A percentile compares a stretch with the other conserved stretches of the same genome.
Evolutionary conservation across 2,797 vertebrate species (phyloP).

Genomic region (Echiichthys vipera): DNA sequence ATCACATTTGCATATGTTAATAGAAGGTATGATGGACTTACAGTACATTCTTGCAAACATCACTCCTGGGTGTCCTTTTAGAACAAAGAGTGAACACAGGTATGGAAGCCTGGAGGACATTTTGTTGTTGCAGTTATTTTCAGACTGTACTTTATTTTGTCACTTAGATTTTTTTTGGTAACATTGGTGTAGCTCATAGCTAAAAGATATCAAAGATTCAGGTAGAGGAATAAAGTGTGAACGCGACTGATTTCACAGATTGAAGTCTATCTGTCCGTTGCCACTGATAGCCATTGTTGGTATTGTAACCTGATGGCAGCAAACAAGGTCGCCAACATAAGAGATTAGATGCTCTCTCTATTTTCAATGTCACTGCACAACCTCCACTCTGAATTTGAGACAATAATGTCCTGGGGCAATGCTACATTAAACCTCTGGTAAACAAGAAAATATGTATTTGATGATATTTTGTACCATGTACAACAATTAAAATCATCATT

Average conservation of each 20-base stretch:
- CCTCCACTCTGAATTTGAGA: not conserved
- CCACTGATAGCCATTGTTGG: too few relatives aligned
- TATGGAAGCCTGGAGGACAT: slow-evolving; percentile 4
- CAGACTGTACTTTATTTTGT: slow-evolving; percentile 19
- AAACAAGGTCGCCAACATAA: not conserved
- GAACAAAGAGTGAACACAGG: slow-evolving; percentile 7
- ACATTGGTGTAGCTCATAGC: slow-evolving; percentile 30
- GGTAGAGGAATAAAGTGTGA: not conserved
- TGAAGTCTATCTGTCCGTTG: too few relatives aligned
- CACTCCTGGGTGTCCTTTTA: slow-evolving; percentile 29
- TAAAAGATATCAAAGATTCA: slow-evolving; percentile 15
- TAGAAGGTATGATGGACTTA: slow-evolving; percentile 55
- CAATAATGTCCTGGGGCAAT: not conserved
- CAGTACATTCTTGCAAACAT: slow-evolving; percentile 30
- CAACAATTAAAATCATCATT: not conserved
- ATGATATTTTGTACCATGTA: not conserved
- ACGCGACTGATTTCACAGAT: not conserved
- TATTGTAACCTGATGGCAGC: too few relatives aligned
- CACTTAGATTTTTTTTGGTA: slow-evolving; percentile 9
- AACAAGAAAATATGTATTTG: not conserved
- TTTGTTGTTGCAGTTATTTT: slow-evolving; percentile 24
- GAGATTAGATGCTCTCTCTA: not conserved
- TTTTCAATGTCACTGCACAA: not conserved
- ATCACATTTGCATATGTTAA: slow-evolving; percentile 73
- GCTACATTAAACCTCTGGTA: not conserved